phyloP scores from a whole-genome alignment of 2,888 invertebrate species.

The Cartodere bifasciata region DNA sequence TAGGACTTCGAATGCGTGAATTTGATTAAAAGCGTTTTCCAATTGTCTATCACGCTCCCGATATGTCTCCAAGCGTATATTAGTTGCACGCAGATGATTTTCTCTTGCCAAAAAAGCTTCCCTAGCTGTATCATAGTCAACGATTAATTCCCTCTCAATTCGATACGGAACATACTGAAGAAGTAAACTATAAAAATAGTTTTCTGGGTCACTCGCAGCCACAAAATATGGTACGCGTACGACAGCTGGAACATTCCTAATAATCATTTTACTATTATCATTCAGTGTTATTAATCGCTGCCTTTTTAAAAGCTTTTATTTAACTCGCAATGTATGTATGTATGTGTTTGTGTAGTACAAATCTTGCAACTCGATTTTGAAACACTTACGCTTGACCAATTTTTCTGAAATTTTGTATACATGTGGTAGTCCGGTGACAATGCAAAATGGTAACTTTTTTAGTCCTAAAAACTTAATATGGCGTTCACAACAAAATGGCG shows the following conservation, averaged over 20 bases:
- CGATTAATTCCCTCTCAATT: constrained; percentile 18
- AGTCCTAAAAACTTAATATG: too few relatives aligned
- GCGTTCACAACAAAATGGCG: too few relatives aligned
- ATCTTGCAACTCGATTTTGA: too few relatives aligned
- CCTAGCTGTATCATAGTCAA: constrained; percentile 9
- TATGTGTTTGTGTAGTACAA: too few relatives aligned
- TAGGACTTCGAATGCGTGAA: constrained; percentile 19
- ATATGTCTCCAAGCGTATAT: not conserved
- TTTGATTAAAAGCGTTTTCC: constrained; percentile 22
- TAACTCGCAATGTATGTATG: too few relatives aligned
- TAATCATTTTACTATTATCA: not conserved
- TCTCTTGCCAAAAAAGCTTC: constrained; percentile 1
- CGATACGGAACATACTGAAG: constrained; percentile 21
- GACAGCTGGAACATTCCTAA: constrained; percentile 12
- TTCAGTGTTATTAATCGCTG: not conserved
- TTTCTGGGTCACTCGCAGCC: constrained; percentile 21
- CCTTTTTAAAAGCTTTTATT: too few relatives aligned
- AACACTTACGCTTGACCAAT: too few relatives aligned
- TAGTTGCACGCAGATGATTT: not conserved
- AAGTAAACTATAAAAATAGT: constrained; percentile 23
- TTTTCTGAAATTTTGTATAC: too few relatives aligned
- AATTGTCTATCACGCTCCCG: constrained; percentile 4
- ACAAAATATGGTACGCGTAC: constrained; percentile 18
- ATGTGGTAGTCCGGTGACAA: too few relatives aligned
- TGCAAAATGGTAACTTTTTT: too few relatives aligned